Base-by-base conservation (phyloP, 1,140 invertebrate genomes). In the Pseudomyrmex pallidus region DNA sequence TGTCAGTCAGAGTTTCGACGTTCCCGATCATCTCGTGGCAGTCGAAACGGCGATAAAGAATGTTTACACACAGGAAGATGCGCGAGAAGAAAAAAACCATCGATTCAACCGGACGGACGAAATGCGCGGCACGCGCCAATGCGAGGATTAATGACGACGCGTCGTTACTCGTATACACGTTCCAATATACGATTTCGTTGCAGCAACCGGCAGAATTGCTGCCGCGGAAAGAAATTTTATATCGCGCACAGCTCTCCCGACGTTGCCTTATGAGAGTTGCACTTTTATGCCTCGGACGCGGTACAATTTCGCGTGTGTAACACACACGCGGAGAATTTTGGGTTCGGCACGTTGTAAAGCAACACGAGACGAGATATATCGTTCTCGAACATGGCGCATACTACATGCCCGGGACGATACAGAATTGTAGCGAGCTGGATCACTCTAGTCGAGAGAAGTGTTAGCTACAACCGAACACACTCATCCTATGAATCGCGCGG, bases 231-330 rank as follows among this genome's bases (percentile, higher is more conserved):
- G 83, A 82, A 86, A 85, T 86, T 68, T 74, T 56, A 70, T 87
- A 70, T 59, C 52, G 57, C 15, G 0, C 20, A 50, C 35, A 35
- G 35, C 35, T 5, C 5, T 35, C 10, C 10, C 25, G 73, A 22
- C 25, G 46, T 61, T 78, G 52, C 70, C 78, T 85, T 82, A 63
- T 48, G 84, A 63, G 68, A 82, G 70, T 83, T 86, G 74, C 70
- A 82, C 80, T 87, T 86, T 85, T 64, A 74, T 86, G 54, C 17
- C 50, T 56, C 64, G 15, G n/a, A 13, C 17, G n/a, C 44, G 67
- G 72, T 59, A 82, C 74, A 86, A 86, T 86, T 82, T 85, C 76
- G 56, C 46, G 48, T 25, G 25, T 25, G 25, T 50, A 22, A 20
- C 54, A 48, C 22, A 4, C 13, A 68, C 68, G 56, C 50, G 63